Base-by-base conservation (phyloP, 2,888 invertebrate species). In the Seira ritae region DNA sequence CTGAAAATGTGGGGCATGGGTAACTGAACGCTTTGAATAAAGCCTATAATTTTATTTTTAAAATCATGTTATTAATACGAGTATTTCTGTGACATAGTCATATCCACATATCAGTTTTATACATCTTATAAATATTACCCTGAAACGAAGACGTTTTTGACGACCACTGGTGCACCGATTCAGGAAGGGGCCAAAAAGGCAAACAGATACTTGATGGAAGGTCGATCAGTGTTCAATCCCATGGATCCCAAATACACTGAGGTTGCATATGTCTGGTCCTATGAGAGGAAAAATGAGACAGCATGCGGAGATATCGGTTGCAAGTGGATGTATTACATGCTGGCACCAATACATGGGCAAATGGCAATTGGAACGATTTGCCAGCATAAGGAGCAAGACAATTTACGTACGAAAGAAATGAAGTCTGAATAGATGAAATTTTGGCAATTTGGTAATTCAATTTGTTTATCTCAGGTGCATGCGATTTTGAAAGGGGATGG, bases 1-100 rank as follows among this genome's bases (percentile, higher is more conserved):
- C 69, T 80, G n/a, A 80, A 80, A 46, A 2, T 80, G 23, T 80
- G 80, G 80, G 80, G 68, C 17, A 68, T 73, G 22, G 80, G 80
- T 69, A 69, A 6, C n/a, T n/a, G 65, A 22, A 31, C 46, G 12
- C 46, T 10, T 42, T 42, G 12, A 42, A 10, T 42, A 42, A 1
- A 10, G 15, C 2, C 10, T 4, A 46, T 71, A 46, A 17, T 12
- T 12, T 50, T 60, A 50, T 1, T 24, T 24, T 15, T 23, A 23
- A 12, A 15, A 22, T 4, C 2, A 23, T 23, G 24, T 24, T n/a
- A 31, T n/a, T 31, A 31, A 31, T 31, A 4, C 31, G 31, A 31
- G 8, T 31, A 31, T 31, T 8, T 8, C 31, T 31, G 31, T 2
- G 2, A 8, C 31, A 1, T 15, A 80, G 80, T 80, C 2, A 19